Evolutionary conservation across 1,140 invertebrate genomes (phyloP), one percentile per base, ranked within the genome.

Genomic region (Drosophila mauritiana): DNA sequence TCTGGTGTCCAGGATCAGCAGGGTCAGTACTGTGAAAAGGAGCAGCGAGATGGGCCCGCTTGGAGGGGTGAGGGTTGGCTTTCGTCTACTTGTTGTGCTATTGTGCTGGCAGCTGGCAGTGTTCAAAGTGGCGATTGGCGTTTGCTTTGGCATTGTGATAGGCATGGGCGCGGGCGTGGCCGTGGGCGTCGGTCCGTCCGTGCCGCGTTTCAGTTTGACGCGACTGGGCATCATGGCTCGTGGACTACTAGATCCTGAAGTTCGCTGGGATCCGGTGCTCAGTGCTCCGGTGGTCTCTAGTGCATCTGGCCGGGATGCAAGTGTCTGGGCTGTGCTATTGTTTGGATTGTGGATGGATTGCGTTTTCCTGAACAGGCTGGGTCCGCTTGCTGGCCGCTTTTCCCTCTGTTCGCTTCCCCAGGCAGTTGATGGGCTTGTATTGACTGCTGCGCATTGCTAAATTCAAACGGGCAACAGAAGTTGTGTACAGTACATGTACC

Each of bases 191-290:
- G 31, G 31, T 8, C 34, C 31, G 11, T 52, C 12, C 40, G 31
- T 27, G 11, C 10, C 55, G 13, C 68, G 74, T 89, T 89, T 89
- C 77, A 89, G 85, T n/a, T 88, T 88, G 20, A 88, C 80, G 52
- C 68, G 68, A 34, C 65, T 72, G 64, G 46, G 64, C 37, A 68
- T 48, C 64, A 68, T 68, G 64, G 46, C 45, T 64, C 25, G 64
- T 40, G 36, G 63, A 49, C 57, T 48, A 27, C 20, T 31, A n/a
- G 31, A 11, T 13, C 42, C 27, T 12, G 34, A 37, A 37, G 37
- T 27, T 62, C 27, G 48, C 48, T 51, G 8, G 22, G 52, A 51
- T 59, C 31, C 39, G 25, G 15, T 51, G 48, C 25, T 34, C 15
- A 22, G n/a, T 27, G 46, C 25, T 36, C 15, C 42, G 42, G 31